Conservation (phyloP, 2,113 vertebrate species). For the Numida meleagris region DNA sequence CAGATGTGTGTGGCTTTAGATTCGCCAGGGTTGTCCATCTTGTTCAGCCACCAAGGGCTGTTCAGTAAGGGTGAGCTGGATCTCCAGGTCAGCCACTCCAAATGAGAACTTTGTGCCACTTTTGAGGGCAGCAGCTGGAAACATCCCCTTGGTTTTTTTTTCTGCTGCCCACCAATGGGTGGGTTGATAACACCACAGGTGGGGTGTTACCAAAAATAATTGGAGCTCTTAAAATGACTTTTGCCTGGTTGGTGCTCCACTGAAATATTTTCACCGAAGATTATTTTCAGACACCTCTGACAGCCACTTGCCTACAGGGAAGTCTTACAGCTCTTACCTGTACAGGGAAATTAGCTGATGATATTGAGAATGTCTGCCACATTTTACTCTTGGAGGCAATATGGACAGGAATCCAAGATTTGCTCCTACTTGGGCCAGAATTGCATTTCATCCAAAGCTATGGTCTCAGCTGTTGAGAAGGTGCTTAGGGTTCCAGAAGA, state of each 20-base stretch:
- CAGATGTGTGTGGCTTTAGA: too few species aligned
- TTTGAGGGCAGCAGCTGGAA: neutral
- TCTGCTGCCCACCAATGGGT: neutral
- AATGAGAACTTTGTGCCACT: neutral
- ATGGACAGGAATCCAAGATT: conserved; percentile 65
- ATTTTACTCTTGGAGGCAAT: conserved; percentile 34
- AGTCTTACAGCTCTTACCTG: neutral
- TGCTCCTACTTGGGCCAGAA: conserved; percentile 65
- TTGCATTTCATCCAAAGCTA: conserved; percentile 81
- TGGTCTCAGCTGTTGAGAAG: neutral
- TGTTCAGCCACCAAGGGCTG: neutral
- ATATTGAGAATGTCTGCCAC: neutral
- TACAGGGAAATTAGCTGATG: neutral
- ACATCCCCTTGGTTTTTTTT: neutral
- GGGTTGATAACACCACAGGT: neutral
- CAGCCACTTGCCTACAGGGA: neutral
- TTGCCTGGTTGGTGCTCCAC: neutral
- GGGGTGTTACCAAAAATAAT: neutral
- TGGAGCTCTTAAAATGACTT: neutral
- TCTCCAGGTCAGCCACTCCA: fast-evolving
- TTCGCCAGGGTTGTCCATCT: neutral
- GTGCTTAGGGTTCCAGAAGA: neutral
- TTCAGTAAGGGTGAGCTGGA: neutral
- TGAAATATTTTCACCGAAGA: neutral
- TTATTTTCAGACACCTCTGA: neutral